These are phyloP conservation scores for Lampris incognitus DNA, from an alignment of 2,113 vertebrate species.

Conservation along the genomic window DNA sequence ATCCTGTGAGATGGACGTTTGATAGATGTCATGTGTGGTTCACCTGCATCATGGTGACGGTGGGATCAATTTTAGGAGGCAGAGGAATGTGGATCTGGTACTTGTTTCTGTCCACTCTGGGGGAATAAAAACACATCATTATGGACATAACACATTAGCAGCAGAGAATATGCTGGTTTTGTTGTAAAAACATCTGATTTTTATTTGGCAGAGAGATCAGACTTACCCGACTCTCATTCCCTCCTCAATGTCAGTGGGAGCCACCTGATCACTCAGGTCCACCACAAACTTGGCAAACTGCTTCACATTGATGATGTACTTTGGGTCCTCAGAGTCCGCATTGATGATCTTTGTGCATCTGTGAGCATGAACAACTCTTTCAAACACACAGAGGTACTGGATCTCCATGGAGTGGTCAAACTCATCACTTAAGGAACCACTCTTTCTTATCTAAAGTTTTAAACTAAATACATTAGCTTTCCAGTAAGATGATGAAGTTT, in stretches of 20 bases:
- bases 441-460: background rate
- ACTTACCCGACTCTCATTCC: slow-evolving; percentile 98
- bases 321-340: slow-evolving; percentile 97
- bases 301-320: slow-evolving; percentile 99
- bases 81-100: slow-evolving; percentile 99
- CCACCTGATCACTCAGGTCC: slow-evolving; percentile 98
- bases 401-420: background rate
- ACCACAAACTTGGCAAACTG: slow-evolving; percentile 99
- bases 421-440: background rate
- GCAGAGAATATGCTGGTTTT: no score
- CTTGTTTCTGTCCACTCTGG: slow-evolving; percentile 98
- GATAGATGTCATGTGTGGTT: no score
- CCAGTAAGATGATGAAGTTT: no score
- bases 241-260: slow-evolving; percentile 98
- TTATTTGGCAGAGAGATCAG: background rate
- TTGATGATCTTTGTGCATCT: slow-evolving; percentile 99
- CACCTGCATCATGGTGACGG: slow-evolving; percentile 99
- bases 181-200: background rate
- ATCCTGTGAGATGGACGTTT: no score
- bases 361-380: slow-evolving; percentile 11
- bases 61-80: slow-evolving; percentile 98
- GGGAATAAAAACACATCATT: slow-evolving; percentile 8
- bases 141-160: no score
- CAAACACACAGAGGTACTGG: background rate
- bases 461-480: no score